Evolutionary conservation across 2,888 invertebrate species (phyloP).

Genomic region (Orthosia gothica): DNA sequence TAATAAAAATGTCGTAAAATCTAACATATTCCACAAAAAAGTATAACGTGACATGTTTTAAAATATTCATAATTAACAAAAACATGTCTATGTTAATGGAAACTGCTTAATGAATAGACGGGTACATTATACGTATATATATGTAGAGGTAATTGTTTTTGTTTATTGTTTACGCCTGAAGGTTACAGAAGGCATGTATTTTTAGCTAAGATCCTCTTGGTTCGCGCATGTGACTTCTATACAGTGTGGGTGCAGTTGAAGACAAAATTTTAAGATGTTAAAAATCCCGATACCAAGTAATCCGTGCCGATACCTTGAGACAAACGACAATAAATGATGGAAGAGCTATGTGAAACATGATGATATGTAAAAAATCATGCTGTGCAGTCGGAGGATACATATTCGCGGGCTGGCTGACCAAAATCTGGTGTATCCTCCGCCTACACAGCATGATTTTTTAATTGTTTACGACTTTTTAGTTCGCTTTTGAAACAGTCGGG

Average conservation of each 20-base stretch:
- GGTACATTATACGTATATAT: conserved; percentile 6
- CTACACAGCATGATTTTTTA: too few relatives aligned
- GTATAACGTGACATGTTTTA: conserved; percentile 7
- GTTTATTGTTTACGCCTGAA: conserved; percentile 5
- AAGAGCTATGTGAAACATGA: not conserved
- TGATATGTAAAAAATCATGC: too few relatives aligned
- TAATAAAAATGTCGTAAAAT: conserved; percentile 38
- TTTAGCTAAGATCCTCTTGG: not conserved
- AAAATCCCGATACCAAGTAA: too few relatives aligned
- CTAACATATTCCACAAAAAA: conserved; percentile 33
- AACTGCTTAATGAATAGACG: conserved; percentile 22
- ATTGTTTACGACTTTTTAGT: too few relatives aligned
- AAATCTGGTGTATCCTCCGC: too few relatives aligned
- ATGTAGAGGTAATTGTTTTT: conserved; percentile 13
- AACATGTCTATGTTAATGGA: conserved; percentile 17
- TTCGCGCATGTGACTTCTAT: not conserved
- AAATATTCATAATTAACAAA: conserved; percentile 30
- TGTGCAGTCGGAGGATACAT: too few relatives aligned
- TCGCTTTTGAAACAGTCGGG: too few relatives aligned
- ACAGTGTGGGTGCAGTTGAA: not conserved
- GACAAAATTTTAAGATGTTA: not conserved
- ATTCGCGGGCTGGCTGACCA: too few relatives aligned
- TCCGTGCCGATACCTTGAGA: not conserved
- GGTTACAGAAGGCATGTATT: conserved; percentile 28
- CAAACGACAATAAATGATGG: not conserved